A percentile compares a stretch with the other conserved stretches of the same genome.
Conservation (phyloP, 1,140 invertebrate genomes). For the Tetragnatha versicolor region DNA sequence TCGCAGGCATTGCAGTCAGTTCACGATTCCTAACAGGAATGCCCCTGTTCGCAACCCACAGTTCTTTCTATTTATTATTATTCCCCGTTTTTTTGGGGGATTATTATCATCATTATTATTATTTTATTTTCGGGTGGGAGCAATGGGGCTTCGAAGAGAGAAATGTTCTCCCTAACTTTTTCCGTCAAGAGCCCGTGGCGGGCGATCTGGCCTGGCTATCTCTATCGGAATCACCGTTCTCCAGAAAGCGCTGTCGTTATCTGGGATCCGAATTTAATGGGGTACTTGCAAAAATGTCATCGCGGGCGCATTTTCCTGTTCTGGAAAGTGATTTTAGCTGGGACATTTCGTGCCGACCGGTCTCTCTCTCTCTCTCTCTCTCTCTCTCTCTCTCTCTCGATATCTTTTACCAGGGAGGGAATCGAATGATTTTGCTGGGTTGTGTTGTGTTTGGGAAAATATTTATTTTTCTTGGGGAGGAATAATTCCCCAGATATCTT, state of each 20-base stretch:
- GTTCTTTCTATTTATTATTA: not conserved
- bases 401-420: not conserved
- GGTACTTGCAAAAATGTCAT: slow-evolving; percentile 51
- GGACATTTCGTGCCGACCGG: slow-evolving; percentile 9
- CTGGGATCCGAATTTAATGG: slow-evolving; percentile 41
- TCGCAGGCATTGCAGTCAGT: slow-evolving; percentile 4
- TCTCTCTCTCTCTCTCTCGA: not conserved
- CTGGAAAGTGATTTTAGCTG: slow-evolving; percentile 23
- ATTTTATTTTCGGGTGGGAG: slow-evolving; percentile 27
- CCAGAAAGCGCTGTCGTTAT: slow-evolving; percentile 44
- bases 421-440: slow-evolving; percentile 4
- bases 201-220: slow-evolving; percentile 4
- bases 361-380: not conserved
- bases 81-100: not conserved
- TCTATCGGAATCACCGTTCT: slow-evolving; percentile 41
- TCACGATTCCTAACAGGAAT: slow-evolving; percentile 41
- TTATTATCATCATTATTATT: slow-evolving; percentile 20
- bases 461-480: slow-evolving; percentile 33
- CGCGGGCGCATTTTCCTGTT: slow-evolving; percentile 21
- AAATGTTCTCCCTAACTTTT: slow-evolving; percentile 44
- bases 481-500: no score
- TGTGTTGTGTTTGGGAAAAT: not conserved
- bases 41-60: slow-evolving; percentile 28
- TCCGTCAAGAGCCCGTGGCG: slow-evolving; percentile 31
- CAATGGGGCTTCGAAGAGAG: not conserved